A percentile compares a stretch with the other conserved stretches of the same genome.
Evolutionary conservation across 2,797 vertebrate species (phyloP).

Genomic region (Xenops minutus): DNA sequence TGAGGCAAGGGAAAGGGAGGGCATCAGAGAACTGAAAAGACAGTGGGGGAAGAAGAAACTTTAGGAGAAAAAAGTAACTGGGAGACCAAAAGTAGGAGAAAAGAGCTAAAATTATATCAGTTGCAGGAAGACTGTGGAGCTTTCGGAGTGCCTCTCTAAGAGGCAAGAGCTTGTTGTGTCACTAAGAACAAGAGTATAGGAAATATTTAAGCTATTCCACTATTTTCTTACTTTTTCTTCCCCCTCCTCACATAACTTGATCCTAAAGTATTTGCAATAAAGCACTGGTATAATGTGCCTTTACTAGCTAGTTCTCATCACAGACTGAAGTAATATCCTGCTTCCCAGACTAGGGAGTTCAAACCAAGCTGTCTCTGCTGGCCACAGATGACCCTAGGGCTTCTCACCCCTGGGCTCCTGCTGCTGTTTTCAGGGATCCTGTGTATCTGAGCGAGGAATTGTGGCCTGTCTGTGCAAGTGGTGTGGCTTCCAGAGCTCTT

Average conservation of each 20-base stretch:
- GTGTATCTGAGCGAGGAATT: neutral
- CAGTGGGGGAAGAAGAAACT: neutral
- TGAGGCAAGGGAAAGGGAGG: neutral
- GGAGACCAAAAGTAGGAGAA: neutral
- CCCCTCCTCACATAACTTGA: neutral
- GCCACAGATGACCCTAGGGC: too few species aligned
- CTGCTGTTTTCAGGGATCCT: neutral
- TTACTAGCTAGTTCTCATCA: neutral
- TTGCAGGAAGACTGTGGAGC: neutral
- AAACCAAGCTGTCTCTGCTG: neutral
- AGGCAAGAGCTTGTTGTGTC: neutral
- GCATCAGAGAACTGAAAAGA: neutral
- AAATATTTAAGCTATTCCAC: neutral
- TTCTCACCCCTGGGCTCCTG: neutral
- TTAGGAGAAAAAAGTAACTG: neutral
- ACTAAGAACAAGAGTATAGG: neutral
- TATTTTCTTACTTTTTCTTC: neutral
- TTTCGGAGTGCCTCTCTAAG: neutral
- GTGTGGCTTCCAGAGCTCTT: neutral
- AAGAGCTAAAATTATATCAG: neutral
- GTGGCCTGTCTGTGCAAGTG: neutral
- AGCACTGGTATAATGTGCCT: neutral
- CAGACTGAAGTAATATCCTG: neutral
- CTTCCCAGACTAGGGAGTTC: neutral
- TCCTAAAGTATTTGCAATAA: neutral